These are phyloP conservation scores for Etheostoma nigrum DNA, from an alignment of 2,797 vertebrate species.

Conservation along the genomic window DNA sequence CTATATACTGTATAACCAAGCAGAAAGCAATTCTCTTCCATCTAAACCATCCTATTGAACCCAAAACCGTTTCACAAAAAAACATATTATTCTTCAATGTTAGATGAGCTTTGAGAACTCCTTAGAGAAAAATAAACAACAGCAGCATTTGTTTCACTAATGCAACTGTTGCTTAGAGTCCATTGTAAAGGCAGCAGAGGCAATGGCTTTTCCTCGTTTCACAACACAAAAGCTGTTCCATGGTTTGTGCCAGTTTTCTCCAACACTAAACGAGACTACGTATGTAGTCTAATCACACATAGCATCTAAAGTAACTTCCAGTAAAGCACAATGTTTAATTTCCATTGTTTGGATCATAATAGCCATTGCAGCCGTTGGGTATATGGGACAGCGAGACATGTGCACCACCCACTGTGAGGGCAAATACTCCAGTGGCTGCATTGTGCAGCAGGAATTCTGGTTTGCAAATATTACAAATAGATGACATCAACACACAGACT, in stretches of 20 bases:
- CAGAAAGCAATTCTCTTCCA: constrained; percentile 7
- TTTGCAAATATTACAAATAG: constrained; percentile 78
- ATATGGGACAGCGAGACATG: constrained; percentile 74
- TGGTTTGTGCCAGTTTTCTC: constrained; percentile 82
- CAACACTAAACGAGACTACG: constrained; percentile 72
- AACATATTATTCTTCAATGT: constrained; percentile 53
- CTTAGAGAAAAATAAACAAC: constrained; percentile 74
- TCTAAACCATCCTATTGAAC: constrained; percentile 1
- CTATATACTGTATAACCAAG: not conserved
- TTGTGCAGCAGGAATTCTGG: constrained; percentile 84
- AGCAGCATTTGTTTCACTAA: constrained; percentile 74
- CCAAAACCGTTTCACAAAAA: constrained; percentile 35
- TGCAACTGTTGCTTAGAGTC: constrained; percentile 66
- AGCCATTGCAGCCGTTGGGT: constrained; percentile 65
- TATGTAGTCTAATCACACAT: constrained; percentile 82
- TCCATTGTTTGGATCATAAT: constrained; percentile 87
- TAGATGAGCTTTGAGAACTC: constrained; percentile 67
- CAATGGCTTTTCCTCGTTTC: constrained; percentile 68
- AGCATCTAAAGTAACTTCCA: constrained; percentile 85
- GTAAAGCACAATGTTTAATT: constrained; percentile 81
- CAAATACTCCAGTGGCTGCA: constrained; percentile 80
- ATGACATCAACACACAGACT: constrained; percentile 72
- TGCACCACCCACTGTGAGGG: constrained; percentile 79
- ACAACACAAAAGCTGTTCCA: constrained; percentile 85
- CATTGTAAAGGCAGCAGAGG: constrained; percentile 73